A percentile compares a stretch with the other conserved stretches of the same genome.
Evolutionary conservation across 1,140 invertebrate genomes (phyloP).

Genomic region (Liolophura sinensis): DNA sequence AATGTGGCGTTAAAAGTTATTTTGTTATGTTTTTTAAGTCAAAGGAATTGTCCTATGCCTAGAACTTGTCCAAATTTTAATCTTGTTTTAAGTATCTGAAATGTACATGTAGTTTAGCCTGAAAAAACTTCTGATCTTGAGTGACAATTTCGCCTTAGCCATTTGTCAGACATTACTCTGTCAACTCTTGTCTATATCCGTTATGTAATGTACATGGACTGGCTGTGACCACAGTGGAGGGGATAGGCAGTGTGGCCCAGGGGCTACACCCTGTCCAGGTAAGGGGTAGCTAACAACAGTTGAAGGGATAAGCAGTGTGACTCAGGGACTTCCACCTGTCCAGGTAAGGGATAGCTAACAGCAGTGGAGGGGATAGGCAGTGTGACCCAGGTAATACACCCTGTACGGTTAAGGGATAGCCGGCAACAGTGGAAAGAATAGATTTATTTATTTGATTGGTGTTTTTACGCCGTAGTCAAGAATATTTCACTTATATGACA

Average conservation of each 20-base stretch:
- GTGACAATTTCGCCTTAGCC: too few relatives aligned
- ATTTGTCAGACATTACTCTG: slow-evolving; percentile 75
- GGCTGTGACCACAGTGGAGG: slow-evolving; percentile 80
- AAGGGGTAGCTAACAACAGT: slow-evolving; percentile 64
- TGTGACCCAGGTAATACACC: slow-evolving; percentile 58
- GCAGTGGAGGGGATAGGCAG: slow-evolving; percentile 81
- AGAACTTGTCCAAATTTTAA: too few relatives aligned
- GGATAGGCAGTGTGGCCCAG: slow-evolving; percentile 70
- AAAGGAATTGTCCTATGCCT: too few relatives aligned
- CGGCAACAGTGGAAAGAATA: slow-evolving; percentile 80
- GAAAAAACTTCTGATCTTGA: too few relatives aligned
- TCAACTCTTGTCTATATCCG: slow-evolving; percentile 77
- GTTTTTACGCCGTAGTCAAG: too few relatives aligned
- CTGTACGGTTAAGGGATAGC: slow-evolving; percentile 39
- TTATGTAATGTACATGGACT: slow-evolving; percentile 73
- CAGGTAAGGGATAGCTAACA: slow-evolving; percentile 54
- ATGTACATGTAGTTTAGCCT: too few relatives aligned
- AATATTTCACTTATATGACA: too few relatives aligned
- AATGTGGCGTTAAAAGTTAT: too few relatives aligned
- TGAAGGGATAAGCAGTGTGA: slow-evolving; percentile 76
- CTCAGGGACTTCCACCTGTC: slow-evolving; percentile 51
- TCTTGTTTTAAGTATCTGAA: too few relatives aligned
- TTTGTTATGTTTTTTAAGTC: too few relatives aligned
- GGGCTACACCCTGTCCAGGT: slow-evolving; percentile 53
- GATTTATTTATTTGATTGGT: too few relatives aligned